A percentile compares a stretch with the other conserved stretches of the same genome.
Conservation (phyloP, 1,140 invertebrate species). For the Lucilia cuprina region DNA sequence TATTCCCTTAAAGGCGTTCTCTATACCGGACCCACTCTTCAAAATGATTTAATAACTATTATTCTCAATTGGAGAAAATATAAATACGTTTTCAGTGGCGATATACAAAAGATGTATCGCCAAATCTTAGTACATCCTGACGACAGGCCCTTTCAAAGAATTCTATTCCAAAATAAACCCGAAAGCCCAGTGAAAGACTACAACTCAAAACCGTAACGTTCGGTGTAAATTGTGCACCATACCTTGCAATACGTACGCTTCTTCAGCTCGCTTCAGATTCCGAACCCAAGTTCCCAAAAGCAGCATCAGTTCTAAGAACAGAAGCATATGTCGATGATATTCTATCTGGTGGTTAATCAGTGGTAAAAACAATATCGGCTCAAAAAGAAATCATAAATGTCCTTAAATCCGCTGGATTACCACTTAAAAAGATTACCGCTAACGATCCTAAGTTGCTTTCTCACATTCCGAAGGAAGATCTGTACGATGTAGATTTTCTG, state of each 20-base stretch:
- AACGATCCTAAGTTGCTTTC: neutral
- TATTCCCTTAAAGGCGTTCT: neutral
- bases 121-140: neutral
- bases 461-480: neutral
- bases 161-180: neutral
- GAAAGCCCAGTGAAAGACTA: neutral
- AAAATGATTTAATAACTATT: neutral
- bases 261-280: neutral
- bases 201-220: neutral
- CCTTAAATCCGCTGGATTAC: neutral
- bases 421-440: neutral
- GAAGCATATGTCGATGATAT: neutral
- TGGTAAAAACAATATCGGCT: neutral
- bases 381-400: neutral
- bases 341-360: neutral
- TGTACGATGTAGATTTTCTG: neutral
- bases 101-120: neutral
- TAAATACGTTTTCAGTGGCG: neutral
- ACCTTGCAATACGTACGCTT: neutral
- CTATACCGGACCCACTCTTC: neutral
- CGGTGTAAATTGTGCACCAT: neutral
- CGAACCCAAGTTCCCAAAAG: neutral
- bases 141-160: neutral
- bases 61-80: slow-evolving; percentile 22
- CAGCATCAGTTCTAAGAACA: neutral